Conservation (phyloP, 1,140 invertebrate species). For the Caenorhabditis tropicalis region DNA sequence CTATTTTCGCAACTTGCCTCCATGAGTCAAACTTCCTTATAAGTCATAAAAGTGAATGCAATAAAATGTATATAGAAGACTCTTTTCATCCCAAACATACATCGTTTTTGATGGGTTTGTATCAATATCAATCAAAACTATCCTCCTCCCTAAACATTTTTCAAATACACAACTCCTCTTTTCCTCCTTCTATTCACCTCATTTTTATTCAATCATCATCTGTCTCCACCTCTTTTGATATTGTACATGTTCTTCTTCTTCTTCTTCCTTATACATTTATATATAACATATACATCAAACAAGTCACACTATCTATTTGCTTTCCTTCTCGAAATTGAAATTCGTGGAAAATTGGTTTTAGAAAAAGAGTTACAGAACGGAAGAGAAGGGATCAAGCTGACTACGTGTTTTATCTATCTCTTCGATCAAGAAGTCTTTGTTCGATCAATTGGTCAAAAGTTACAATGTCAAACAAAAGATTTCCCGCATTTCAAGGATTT, state of each 20-base stretch:
- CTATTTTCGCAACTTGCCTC: background rate
- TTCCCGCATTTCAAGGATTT: too few relatives aligned
- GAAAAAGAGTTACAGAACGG: background rate
- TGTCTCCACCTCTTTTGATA: background rate
- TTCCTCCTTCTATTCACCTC: background rate
- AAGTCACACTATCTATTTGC: conserved; percentile 1
- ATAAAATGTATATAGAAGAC: conserved; percentile 11
- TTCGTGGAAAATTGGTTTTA: background rate
- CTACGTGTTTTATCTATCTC: too few relatives aligned
- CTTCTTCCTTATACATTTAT: conserved; percentile 9
- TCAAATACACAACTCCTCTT: conserved; percentile 3
- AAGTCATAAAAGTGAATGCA: background rate
- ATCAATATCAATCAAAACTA: conserved; percentile 8
- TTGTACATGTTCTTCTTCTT: conserved; percentile 26
- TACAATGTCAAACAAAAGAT: too few relatives aligned
- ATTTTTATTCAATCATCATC: conserved; percentile 17
- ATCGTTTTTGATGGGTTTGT: conserved; percentile 4
- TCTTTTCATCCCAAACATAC: background rate
- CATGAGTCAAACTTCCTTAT: background rate
- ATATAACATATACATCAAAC: background rate
- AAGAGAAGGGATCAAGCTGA: background rate
- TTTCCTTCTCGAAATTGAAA: background rate
- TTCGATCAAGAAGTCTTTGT: too few relatives aligned
- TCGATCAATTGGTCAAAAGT: too few relatives aligned
- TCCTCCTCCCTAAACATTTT: background rate